Evolutionary conservation across 2,888 invertebrate genomes (phyloP).

Genomic region (Gastrophysa polygoni): DNA sequence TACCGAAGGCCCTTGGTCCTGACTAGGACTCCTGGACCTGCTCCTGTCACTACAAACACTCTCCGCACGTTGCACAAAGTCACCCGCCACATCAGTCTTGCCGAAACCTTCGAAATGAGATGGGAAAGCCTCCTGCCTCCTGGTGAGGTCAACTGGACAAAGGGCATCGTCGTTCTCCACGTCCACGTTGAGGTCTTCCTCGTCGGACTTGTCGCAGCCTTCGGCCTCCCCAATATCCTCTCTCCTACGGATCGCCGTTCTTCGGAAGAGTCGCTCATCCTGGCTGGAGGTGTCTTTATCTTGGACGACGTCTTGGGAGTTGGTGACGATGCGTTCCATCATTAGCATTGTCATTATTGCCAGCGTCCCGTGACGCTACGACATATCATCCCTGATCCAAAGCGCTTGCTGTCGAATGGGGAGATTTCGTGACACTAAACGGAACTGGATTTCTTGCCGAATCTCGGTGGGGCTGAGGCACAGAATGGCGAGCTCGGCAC

Average conservation of each 20-base stretch:
- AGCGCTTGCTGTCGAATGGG: slow-evolving; percentile 37
- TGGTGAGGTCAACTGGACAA: slow-evolving; percentile 59
- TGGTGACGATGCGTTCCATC: slow-evolving; percentile 58
- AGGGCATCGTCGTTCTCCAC: slow-evolving; percentile 57
- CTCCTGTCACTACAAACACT: slow-evolving; percentile 60
- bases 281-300: slow-evolving; percentile 45
- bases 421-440: slow-evolving; percentile 42
- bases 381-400: slow-evolving; percentile 7
- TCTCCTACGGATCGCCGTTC: slow-evolving; percentile 50
- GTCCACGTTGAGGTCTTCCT: slow-evolving; percentile 55
- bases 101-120: slow-evolving; percentile 45
- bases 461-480: slow-evolving; percentile 37
- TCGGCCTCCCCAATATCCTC: slow-evolving; percentile 56
- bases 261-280: slow-evolving; percentile 49
- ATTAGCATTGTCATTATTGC: slow-evolving; percentile 61
- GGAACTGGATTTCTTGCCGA: slow-evolving; percentile 35
- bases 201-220: slow-evolving; percentile 52
- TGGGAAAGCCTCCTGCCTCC: slow-evolving; percentile 53
- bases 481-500: slow-evolving; percentile 47
- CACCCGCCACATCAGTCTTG: slow-evolving; percentile 47
- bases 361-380: slow-evolving; percentile 7
- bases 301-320: slow-evolving; percentile 36
- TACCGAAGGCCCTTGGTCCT: slow-evolving; percentile 53
- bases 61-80: slow-evolving; percentile 53
- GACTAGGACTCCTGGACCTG: slow-evolving; percentile 54